A percentile compares a stretch with the other conserved stretches of the same genome.
Evolutionary conservation across 2,113 vertebrate species (phyloP).

Genomic region (Delphinapterus leucas): DNA sequence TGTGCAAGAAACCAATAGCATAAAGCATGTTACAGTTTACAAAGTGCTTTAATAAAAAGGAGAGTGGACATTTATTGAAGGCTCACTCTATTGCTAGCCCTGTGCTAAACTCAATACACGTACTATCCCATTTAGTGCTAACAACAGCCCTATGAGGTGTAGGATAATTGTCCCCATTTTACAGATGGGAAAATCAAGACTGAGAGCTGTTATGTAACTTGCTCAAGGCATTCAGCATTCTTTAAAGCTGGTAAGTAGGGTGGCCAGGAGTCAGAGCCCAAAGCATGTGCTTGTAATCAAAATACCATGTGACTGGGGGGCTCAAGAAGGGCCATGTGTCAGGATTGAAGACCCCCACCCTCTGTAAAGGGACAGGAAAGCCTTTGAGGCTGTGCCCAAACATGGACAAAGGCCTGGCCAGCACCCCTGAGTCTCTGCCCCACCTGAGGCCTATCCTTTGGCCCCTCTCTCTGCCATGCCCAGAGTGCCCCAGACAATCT

Average conservation of each 20-base stretch:
- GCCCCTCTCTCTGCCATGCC: background rate
- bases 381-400: background rate
- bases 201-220: background rate
- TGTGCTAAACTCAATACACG: background rate
- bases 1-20: background rate
- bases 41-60: constrained; percentile 25
- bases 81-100: background rate
- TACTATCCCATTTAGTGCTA: background rate
- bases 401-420: background rate
- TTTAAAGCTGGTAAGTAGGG: background rate
- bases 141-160: background rate
- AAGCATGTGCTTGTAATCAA: background rate
- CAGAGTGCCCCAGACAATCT: background rate
- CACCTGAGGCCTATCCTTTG: background rate
- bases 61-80: background rate
- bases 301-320: background rate
- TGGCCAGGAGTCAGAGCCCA: background rate
- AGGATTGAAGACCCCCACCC: background rate
- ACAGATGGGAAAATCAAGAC: constrained; percentile 37
- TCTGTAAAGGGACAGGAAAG: background rate
- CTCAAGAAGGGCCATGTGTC: background rate
- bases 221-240: background rate
- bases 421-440: background rate
- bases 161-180: constrained; percentile 23
- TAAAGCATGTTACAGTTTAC: background rate